Base-by-base conservation (phyloP, 53 echinoderm and acorn worm species). In the Temnopleurus reevesii region DNA sequence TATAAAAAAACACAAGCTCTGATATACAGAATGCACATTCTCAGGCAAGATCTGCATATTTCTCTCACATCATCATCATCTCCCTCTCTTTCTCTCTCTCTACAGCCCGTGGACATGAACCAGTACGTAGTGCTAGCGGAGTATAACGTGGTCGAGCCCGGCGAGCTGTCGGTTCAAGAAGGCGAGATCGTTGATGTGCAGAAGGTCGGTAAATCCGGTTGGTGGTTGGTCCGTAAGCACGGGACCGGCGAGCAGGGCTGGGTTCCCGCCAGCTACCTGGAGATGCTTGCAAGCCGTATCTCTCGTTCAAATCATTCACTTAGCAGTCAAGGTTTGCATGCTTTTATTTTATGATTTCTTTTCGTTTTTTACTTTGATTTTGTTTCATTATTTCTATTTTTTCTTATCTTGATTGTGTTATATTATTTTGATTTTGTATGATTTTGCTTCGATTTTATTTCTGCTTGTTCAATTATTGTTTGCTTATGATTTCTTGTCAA, bases 151-250 rank as follows among this genome's bases (percentile, higher is more conserved):
- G 95, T 99, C 12, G 96, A 96, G 66, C 93, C 94, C 10, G 92
- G 94, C 8, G 99, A 99, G 77, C 90, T 99, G 59, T 80, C 96
- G 34, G 92, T 99, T 18, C 89, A 84, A 53, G 95, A 96, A 55
- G 96, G 96, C 26, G 96, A 99, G 79, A 45, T 94, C n/a, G 99
- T 99, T 35, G 93, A 93, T 77, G 91, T 99, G 2, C 79, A 95
- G 85, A 94, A 94, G 93, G 96, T 96, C 91, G 99, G 99, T 93
- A 99, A 93, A 84, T 93, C 94, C 23, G 99, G 99, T 88, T 97
- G 97, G 97, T 99, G 99, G 95, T 85, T 96, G 86, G 96, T 96
- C 10, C 77, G 92, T 2, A 91, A 90, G 36, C 79, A 89, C 63
- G 60, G 89, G 26, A 91, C 91, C 89, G 46, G 55, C 55, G 92